phyloP scores from a whole-genome alignment of 2,797 vertebrate genomes.

The Centroberyx gerrardi region DNA sequence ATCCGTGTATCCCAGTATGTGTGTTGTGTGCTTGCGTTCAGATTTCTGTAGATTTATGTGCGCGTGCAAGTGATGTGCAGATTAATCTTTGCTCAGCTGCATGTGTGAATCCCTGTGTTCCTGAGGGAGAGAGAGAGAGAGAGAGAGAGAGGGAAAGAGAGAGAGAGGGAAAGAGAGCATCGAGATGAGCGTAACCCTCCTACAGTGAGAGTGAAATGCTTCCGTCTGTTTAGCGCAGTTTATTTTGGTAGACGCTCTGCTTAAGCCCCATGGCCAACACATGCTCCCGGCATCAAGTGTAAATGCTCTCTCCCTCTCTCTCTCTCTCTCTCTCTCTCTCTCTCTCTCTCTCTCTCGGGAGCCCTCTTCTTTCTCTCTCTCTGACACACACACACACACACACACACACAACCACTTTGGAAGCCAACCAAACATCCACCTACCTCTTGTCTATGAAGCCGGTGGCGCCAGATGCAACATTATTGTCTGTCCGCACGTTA shows the following conservation, averaged over 20 bases:
- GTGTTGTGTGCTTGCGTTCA: not conserved
- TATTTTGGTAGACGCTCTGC: slow-evolving; percentile 46
- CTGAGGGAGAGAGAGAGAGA: not conserved
- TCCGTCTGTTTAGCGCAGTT: slow-evolving; percentile 37
- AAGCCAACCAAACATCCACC: slow-evolving; percentile 22
- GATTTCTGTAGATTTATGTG: slow-evolving; percentile 4
- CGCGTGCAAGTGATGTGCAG: not conserved
- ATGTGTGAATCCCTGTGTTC: not conserved
- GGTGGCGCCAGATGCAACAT: slow-evolving; percentile 28
- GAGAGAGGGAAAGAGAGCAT: slow-evolving; percentile 29
- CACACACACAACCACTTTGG: slow-evolving; percentile 30
- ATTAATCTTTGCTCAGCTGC: not conserved
- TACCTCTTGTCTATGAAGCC: slow-evolving; percentile 6
- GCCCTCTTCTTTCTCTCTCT: slow-evolving; percentile 7
- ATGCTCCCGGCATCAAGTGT: slow-evolving; percentile 25
- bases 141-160: not conserved
- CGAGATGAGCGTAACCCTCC: slow-evolving; percentile 33
- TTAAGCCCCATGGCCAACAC: slow-evolving; percentile 33
- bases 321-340: slow-evolving; percentile 7
- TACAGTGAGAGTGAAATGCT: slow-evolving; percentile 16
- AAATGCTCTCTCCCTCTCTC: slow-evolving; percentile 9
- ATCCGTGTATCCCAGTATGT: not conserved
- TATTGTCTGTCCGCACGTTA: not conserved
- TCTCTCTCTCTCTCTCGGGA: not conserved
- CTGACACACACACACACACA: not conserved